Conservation (phyloP, 1,140 invertebrate species). For the Marisa cornuarietis region DNA sequence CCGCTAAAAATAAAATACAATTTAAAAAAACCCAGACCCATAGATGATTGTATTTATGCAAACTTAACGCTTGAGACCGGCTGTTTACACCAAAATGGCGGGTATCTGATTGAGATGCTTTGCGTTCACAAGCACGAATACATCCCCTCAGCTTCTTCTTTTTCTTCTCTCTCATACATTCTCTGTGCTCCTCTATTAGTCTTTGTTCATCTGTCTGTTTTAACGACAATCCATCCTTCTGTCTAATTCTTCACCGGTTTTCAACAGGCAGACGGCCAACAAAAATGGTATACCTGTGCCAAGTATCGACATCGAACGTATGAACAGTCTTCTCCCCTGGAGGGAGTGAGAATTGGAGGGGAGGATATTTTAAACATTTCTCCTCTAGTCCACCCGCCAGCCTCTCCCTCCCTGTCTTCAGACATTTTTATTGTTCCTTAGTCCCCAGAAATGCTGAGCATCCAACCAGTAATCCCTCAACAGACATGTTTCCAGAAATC, state of each 20-base stretch:
- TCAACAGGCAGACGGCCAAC: neutral
- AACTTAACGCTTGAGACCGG: too few relatives aligned
- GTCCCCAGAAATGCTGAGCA: too few relatives aligned
- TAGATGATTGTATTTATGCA: too few relatives aligned
- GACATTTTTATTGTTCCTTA: neutral
- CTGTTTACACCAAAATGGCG: too few relatives aligned
- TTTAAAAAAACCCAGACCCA: too few relatives aligned
- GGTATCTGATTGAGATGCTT: too few relatives aligned
- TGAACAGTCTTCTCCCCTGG: neutral
- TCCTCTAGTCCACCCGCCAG: neutral
- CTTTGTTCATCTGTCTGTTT: too few relatives aligned
- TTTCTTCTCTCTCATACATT: too few relatives aligned
- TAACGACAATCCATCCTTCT: neutral
- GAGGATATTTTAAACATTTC: neutral
- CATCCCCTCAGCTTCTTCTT: too few relatives aligned
- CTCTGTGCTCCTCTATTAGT: too few relatives aligned
- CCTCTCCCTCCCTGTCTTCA: neutral
- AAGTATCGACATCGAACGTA: neutral
- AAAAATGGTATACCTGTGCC: neutral
- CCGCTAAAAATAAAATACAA: too few relatives aligned
- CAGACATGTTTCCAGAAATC: neutral
- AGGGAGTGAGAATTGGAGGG: neutral
- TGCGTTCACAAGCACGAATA: too few relatives aligned
- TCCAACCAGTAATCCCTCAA: neutral
- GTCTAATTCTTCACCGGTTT: neutral